A percentile compares a stretch with the other conserved stretches of the same genome.
phyloP scores from a whole-genome alignment of 1,140 invertebrate genomes.

The Bombus superbus region DNA sequence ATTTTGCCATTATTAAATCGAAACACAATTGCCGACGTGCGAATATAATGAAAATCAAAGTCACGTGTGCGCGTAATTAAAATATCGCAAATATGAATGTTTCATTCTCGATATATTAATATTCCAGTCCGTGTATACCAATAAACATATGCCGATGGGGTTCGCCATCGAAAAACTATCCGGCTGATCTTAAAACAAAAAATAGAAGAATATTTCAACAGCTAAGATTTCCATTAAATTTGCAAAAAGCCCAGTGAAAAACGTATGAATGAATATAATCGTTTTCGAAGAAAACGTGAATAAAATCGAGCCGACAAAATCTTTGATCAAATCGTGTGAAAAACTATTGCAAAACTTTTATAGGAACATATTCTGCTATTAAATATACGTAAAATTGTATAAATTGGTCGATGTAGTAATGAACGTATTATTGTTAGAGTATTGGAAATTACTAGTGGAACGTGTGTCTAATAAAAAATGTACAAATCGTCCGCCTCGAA shows the following conservation, averaged over 20 bases:
- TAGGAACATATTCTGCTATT: no score
- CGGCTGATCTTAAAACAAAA: neutral
- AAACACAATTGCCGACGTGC: neutral
- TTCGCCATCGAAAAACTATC: neutral
- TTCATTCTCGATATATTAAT: slow-evolving; percentile 26
- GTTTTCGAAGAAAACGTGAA: neutral
- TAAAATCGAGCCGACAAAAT: neutral
- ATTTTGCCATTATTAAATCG: slow-evolving; percentile 26
- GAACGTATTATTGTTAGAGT: no score
- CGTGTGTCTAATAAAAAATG: neutral
- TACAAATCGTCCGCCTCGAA: slow-evolving; percentile 41
- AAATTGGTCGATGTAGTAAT: neutral
- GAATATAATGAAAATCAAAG: slow-evolving; percentile 32
- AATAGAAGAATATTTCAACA: no score
- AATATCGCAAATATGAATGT: slow-evolving; percentile 20
- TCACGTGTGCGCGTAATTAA: slow-evolving; percentile 42
- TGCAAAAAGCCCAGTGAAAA: neutral
- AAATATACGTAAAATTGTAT: neutral
- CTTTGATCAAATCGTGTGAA: neutral
- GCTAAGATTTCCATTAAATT: neutral
- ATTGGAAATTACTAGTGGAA: neutral
- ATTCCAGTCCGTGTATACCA: neutral
- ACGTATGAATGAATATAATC: neutral
- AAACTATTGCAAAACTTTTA: neutral
- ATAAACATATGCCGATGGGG: neutral